Evolutionary conservation across 2,113 vertebrate genomes (phyloP), one percentile per base, ranked within the genome.

Genomic region (Gnathonemus echidnorhynchus): DNA sequence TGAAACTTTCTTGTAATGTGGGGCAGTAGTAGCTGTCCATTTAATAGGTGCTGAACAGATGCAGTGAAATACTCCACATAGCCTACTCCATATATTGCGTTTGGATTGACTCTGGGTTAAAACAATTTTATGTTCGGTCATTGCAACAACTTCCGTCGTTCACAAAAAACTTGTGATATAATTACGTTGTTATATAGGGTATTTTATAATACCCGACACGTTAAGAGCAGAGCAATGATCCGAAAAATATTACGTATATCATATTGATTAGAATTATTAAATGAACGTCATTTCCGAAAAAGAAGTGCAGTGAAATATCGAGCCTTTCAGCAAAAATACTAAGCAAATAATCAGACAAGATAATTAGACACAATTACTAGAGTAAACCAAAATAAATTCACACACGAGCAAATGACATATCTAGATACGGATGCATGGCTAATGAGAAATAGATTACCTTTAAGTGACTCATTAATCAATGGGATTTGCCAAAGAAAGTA

Each of bases 381-480:
- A 85, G 83, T 45, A 85, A 48, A 80, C 74, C 6, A 42, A 80
- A 85, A 85, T 85, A 11, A 21, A 42, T 85, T 24, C 45, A 85
- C 83, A 85, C 39, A 21, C 17, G 45, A 85, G 45, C 45, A 8
- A 45, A 85, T 85, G 19, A 48, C 19, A 85, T 39, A 83, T 45
- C 42, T 83, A 83, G 77, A 39, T 42, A 83, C 42, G 77, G 35
- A 83, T 46, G 83, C 45, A 24, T 10, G 45, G 19, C 45, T 85
- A 85, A 85, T 85, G 83, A 48, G 83, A 85, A 85, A 85, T 48
- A 24, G 83, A 85, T 85, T 85, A 85, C 39, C 83, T 39, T 85
- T 45, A 46, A 85, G 83, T 85, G 42, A 85, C 83, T 85, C 83
- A 85, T 85, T 46, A 85, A 85, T 85, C 83, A 85, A 85, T 45